A percentile compares a stretch with the other conserved stretches of the same genome.
Conservation (phyloP, 2,113 vertebrate genomes). For the Columba livia region DNA sequence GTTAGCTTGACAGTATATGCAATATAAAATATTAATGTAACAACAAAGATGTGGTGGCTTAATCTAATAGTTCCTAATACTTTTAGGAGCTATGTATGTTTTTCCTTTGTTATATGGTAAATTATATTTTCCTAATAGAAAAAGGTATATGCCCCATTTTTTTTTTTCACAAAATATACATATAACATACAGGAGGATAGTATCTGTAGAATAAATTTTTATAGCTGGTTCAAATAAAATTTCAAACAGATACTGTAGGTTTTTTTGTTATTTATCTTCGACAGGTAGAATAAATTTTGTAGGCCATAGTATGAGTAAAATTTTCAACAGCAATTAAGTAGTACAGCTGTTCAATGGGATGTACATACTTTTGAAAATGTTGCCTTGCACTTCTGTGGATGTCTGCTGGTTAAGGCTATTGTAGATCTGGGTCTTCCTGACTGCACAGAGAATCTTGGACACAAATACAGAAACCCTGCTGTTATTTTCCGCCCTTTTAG, state of each 20-base stretch:
- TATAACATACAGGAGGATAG: background rate
- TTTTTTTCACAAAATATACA: background rate
- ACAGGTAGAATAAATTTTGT: background rate
- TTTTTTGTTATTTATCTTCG: background rate
- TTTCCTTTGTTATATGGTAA: background rate
- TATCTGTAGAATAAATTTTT: background rate
- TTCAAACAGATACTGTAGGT: background rate
- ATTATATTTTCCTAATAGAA: background rate
- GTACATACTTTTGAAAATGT: background rate
- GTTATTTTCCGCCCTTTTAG: background rate
- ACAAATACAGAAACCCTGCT: background rate
- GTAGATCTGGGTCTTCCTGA: background rate
- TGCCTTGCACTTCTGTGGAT: background rate
- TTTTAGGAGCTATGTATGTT: background rate
- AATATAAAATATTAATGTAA: background rate
- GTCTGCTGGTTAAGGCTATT: background rate
- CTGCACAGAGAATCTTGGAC: background rate
- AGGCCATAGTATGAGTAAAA: background rate
- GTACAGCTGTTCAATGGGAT: background rate
- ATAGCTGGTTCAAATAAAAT: background rate
- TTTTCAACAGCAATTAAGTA: background rate
- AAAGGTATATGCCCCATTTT: background rate
- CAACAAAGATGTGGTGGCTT: background rate
- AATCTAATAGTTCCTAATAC: background rate
- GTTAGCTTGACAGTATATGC: background rate